phyloP scores from a whole-genome alignment of 2,888 invertebrate species.

The Phyto melanocephala region DNA sequence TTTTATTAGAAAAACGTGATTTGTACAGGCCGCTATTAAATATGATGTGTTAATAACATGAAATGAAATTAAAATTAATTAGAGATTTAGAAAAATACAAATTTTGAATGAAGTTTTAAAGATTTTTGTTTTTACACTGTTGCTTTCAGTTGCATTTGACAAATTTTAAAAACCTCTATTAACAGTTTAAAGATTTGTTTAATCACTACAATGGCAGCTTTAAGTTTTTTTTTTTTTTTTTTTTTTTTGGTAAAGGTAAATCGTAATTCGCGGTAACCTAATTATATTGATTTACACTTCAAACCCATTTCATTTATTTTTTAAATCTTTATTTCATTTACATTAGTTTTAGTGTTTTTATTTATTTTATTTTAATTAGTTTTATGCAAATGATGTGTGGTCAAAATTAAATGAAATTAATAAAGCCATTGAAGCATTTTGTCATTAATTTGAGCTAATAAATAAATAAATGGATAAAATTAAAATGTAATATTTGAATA shows the following conservation, averaged over 20 bases:
- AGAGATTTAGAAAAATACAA: no score
- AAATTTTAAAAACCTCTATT: no score
- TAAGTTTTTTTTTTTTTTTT: no score
- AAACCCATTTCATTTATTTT: not conserved
- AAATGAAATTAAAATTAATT: not conserved
- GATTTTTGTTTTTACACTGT: no score
- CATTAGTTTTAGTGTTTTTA: not conserved
- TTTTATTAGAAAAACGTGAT: not conserved
- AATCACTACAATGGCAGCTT: no score
- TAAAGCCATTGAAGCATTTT: conserved; percentile 4
- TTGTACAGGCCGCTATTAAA: not conserved
- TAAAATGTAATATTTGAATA: not conserved
- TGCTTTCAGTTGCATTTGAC: no score
- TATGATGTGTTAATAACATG: not conserved
- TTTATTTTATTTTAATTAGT: not conserved
- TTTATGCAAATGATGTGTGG: conserved; percentile 41
- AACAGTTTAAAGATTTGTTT: no score
- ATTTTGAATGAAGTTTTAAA: no score
- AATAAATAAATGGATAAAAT: not conserved
- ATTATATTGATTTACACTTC: no score
- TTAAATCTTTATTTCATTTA: not conserved
- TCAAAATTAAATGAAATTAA: conserved; percentile 11
- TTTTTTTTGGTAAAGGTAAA: no score
- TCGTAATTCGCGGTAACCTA: no score
- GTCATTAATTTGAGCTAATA: not conserved